Conservation (phyloP, 2,113 vertebrate genomes). For the Megaptera novaeangliae region DNA sequence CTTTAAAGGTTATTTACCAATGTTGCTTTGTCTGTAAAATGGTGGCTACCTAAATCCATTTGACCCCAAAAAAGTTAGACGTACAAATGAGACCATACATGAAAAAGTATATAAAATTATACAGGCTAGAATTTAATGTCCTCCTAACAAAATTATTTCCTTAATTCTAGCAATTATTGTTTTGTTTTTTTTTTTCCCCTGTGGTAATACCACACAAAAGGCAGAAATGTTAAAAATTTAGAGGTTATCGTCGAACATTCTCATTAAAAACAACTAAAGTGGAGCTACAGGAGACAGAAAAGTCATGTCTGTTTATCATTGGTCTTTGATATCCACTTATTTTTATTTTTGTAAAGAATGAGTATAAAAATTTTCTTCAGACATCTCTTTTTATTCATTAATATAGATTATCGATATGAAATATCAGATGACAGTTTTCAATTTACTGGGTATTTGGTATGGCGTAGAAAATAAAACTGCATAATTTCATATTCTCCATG, state of each 20-base stretch:
- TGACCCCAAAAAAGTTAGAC: background rate
- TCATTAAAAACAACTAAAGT: background rate
- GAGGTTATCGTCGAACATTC: background rate
- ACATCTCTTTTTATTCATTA: background rate
- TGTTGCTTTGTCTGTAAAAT: background rate
- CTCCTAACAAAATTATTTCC: background rate
- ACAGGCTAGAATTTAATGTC: background rate
- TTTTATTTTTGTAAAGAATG: background rate
- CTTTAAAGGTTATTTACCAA: background rate
- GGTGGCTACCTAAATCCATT: background rate
- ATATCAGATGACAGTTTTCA: background rate
- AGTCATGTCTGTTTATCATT: background rate
- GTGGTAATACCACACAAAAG: background rate
- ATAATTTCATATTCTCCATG: background rate
- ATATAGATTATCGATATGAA: background rate
- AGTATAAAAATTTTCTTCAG: background rate
- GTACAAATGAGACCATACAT: background rate
- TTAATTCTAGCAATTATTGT: background rate
- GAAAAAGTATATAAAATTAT: background rate
- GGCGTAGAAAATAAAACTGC: background rate
- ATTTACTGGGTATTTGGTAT: background rate
- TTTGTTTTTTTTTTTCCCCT: background rate
- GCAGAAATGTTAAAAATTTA: conserved; percentile 4
- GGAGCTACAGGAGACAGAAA: background rate
- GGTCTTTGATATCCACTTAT: background rate